Evolutionary conservation across 2,113 vertebrate species (phyloP).

Genomic region (Eulacestoma nigropectus): DNA sequence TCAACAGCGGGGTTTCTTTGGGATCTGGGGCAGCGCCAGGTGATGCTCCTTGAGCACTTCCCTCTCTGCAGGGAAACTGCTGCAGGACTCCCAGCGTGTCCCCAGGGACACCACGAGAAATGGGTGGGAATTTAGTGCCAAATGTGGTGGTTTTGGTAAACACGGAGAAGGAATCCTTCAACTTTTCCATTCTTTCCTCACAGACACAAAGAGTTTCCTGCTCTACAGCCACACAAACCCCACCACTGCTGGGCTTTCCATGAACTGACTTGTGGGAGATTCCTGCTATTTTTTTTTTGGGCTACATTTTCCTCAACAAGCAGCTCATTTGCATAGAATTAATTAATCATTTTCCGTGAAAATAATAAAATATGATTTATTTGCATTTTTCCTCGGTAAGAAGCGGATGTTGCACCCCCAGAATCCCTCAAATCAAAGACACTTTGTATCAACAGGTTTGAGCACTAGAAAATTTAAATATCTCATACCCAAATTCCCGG

Average conservation of each 20-base stretch:
- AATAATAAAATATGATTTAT: not conserved
- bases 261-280: not conserved
- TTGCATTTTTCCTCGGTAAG: not conserved
- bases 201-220: no score
- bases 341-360: not conserved
- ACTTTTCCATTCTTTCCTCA: not conserved
- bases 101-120: no score
- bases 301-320: not conserved
- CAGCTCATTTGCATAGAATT: not conserved
- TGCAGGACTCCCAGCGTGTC: not conserved
- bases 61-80: not conserved
- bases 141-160: not conserved
- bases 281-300: not conserved
- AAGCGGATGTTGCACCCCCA: not conserved
- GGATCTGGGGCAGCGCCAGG: not conserved
- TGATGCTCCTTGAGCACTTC: rapidly evolving
- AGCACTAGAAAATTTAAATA: not conserved
- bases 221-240: not conserved
- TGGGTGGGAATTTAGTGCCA: not conserved
- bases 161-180: not conserved
- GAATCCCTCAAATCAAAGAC: not conserved
- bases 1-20: not conserved
- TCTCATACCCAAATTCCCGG: not conserved
- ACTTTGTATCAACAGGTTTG: rapidly evolving
- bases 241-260: not conserved